phyloP scores from a whole-genome alignment of 2,797 vertebrate genomes.

The Sebastes minor region DNA sequence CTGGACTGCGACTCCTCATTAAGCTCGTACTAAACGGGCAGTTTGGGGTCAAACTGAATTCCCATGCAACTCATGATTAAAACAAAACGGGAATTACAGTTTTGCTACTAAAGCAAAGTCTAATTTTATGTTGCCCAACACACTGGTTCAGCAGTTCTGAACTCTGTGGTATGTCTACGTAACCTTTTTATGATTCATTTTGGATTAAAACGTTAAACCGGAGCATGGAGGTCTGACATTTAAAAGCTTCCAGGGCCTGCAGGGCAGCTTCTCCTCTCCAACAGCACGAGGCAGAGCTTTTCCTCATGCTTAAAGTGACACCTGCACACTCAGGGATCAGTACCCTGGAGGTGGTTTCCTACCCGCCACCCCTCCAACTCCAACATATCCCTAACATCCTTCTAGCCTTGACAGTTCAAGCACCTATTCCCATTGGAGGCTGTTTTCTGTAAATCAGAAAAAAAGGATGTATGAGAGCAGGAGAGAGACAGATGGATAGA shows the following conservation, averaged over 20 bases:
- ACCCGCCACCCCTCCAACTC: neutral
- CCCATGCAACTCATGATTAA: neutral
- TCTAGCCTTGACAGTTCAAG: constrained; percentile 48
- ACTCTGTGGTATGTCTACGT: constrained; percentile 57
- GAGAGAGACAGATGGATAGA: neutral
- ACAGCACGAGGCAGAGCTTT: constrained; percentile 24
- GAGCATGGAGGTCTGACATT: constrained; percentile 65
- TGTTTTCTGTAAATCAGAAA: constrained; percentile 30
- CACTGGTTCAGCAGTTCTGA: constrained; percentile 44
- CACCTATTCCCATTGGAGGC: constrained; percentile 40
- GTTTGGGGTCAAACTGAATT: constrained; percentile 17
- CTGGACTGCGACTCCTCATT: neutral
- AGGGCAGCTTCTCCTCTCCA: constrained; percentile 36
- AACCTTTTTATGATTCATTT: constrained; percentile 54
- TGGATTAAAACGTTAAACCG: constrained; percentile 44
- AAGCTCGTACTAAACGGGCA: neutral
- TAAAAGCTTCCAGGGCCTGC: constrained; percentile 46
- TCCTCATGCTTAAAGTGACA: constrained; percentile 57
- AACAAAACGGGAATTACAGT: neutral
- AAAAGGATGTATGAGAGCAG: neutral
- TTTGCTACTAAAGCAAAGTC: neutral
- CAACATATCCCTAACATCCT: constrained; percentile 11
- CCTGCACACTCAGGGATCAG: constrained; percentile 58
- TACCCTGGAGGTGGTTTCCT: constrained; percentile 52
- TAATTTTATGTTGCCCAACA: constrained; percentile 40